phyloP scores from a whole-genome alignment of 2,797 vertebrate species.

The Sebastes miniatus region DNA sequence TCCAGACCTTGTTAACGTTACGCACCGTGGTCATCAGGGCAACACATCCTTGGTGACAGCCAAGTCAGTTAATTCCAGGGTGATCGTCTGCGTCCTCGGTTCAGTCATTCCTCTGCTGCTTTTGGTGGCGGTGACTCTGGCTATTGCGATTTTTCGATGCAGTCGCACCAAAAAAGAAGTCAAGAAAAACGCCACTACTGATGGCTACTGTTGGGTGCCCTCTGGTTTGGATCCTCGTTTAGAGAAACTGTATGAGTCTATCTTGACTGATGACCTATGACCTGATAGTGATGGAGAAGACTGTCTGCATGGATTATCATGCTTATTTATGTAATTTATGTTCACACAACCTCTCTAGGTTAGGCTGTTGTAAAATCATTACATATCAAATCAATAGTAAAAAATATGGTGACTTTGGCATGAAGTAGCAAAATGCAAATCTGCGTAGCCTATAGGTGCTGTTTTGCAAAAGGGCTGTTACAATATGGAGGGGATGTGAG shows the following conservation, averaged over 20 bases:
- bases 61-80: slow-evolving; percentile 7
- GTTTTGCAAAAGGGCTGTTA: not conserved
- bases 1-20: slow-evolving; percentile 10
- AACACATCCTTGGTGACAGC: slow-evolving; percentile 18
- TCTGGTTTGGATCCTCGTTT: slow-evolving; percentile 74
- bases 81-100: slow-evolving; percentile 73
- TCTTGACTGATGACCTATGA: slow-evolving; percentile 74
- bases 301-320: not conserved
- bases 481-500: not conserved
- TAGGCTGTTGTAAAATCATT: not conserved
- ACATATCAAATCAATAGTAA: not conserved
- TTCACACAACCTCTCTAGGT: not conserved
- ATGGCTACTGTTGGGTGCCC: slow-evolving; percentile 85
- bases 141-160: slow-evolving; percentile 67
- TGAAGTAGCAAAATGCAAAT: not conserved
- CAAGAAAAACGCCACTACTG: slow-evolving; percentile 70
- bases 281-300: slow-evolving; percentile 4
- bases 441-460: not conserved
- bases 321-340: slow-evolving; percentile 59
- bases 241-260: slow-evolving; percentile 74
- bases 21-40: not conserved
- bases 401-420: not conserved
- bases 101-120: slow-evolving; percentile 72
- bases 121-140: slow-evolving; percentile 64
- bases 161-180: slow-evolving; percentile 66